Evolutionary conservation across 2,113 vertebrate genomes (phyloP).

Genomic region (Elaphurus davidianus): DNA sequence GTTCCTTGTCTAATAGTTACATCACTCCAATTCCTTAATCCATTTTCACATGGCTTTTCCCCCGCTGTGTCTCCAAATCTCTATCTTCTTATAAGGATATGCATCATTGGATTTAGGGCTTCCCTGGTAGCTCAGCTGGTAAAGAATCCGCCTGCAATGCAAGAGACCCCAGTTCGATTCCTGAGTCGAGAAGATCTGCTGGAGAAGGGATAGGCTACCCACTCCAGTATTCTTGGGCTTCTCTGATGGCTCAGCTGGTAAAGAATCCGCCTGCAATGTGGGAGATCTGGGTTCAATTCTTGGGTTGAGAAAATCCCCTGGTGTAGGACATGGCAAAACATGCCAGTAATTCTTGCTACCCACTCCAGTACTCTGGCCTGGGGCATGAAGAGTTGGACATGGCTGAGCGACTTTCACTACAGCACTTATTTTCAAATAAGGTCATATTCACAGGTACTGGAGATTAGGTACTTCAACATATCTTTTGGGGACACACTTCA

Average conservation of each 20-base stretch:
- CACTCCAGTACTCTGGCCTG: background rate
- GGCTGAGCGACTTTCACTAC: background rate
- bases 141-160: background rate
- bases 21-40: background rate
- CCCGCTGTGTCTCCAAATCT: background rate
- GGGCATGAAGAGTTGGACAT: background rate
- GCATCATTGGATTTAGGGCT: background rate
- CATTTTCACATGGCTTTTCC: background rate
- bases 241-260: background rate
- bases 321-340: background rate
- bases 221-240: background rate
- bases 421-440: background rate
- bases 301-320: background rate
- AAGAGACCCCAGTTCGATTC: background rate
- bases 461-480: background rate
- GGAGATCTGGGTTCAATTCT: background rate
- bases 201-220: background rate
- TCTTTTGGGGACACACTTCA: background rate
- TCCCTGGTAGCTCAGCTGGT: background rate
- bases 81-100: background rate
- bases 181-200: background rate
- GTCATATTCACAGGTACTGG: background rate
- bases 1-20: background rate
- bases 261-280: fast-evolving
- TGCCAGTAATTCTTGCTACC: background rate